A percentile compares a stretch with the other conserved stretches of the same genome.
Evolutionary conservation across 2,888 invertebrate species (phyloP).

Genomic region (Trachelus iudaicus): DNA sequence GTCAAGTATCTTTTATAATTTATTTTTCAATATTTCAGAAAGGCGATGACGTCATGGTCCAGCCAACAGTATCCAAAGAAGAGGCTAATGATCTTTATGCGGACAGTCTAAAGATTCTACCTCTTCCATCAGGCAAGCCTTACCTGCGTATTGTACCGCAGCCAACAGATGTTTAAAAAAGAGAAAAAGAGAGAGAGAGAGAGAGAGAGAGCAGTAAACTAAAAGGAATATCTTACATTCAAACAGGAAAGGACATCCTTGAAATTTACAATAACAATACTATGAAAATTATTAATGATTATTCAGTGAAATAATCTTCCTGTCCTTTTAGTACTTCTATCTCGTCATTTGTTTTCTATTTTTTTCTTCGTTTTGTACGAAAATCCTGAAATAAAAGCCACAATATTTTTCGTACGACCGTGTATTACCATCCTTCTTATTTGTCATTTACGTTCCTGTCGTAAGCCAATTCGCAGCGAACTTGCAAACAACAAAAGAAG

Average conservation of each 20-base stretch:
- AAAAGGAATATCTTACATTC: too few species aligned
- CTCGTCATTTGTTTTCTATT: constrained; percentile 9
- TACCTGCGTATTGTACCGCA: constrained; percentile 83
- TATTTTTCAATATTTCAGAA: constrained; percentile 69
- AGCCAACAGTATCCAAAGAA: constrained; percentile 80
- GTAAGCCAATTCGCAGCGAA: constrained; percentile 3
- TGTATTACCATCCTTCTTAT: too few species aligned
- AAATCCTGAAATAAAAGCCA: constrained; percentile 19
- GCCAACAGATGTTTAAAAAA: constrained; percentile 56
- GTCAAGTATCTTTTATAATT: not conserved
- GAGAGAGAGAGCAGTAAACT: too few species aligned
- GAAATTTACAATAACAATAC: too few species aligned
- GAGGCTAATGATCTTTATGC: constrained; percentile 80
- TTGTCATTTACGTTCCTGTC: too few species aligned
- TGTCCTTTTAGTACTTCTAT: not conserved
- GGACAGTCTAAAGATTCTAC: constrained; percentile 73
- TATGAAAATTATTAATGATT: too few species aligned
- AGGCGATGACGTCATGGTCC: constrained; percentile 90
- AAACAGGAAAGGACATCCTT: too few species aligned
- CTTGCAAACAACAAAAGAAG: constrained; percentile 66
- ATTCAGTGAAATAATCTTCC: too few species aligned
- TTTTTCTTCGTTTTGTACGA: constrained; percentile 23
- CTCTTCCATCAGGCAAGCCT: constrained; percentile 85
- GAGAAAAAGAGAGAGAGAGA: too few species aligned
- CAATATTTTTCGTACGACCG: constrained; percentile 22